Percentiles rank a stretch among this genome's conserved stretches.
Evolutionary conservation across 2,797 vertebrate species (phyloP).

Genomic region (Pogonophryne albipinna): DNA sequence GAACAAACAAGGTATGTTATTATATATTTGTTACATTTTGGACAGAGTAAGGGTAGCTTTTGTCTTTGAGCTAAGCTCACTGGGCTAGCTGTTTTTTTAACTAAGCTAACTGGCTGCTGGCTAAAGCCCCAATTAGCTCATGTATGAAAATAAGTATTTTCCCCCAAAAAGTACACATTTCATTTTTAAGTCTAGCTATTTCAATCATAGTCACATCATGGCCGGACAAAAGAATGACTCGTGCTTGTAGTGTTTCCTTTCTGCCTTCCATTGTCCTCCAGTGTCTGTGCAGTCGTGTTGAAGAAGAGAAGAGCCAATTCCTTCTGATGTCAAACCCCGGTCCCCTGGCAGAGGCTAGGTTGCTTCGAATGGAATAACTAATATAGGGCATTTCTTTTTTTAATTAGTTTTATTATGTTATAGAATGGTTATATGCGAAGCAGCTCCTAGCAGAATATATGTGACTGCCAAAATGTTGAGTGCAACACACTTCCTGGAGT

Average conservation of each 20-base stretch:
- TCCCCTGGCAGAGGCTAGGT: background rate
- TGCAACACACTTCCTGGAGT: constrained; percentile 28
- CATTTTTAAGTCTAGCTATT: background rate
- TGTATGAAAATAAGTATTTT: background rate
- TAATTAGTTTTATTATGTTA: constrained; percentile 35
- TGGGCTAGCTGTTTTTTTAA: background rate
- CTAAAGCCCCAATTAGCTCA: too few relatives aligned
- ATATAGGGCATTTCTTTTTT: constrained; percentile 53
- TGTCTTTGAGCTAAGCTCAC: too few relatives aligned
- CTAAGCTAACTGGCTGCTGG: background rate
- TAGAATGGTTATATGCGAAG: constrained; percentile 42
- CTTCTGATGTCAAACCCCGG: background rate
- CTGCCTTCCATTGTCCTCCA: constrained; percentile 32
- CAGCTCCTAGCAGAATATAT: constrained; percentile 38
- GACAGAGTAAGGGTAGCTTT: background rate
- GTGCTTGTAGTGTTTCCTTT: constrained; percentile 1
- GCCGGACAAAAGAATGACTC: background rate
- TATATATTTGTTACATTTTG: background rate
- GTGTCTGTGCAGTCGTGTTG: constrained; percentile 14
- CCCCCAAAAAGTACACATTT: background rate
- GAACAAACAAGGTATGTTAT: background rate
- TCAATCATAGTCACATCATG: background rate
- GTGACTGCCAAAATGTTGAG: constrained; percentile 53
- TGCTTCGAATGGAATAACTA: constrained; percentile 20
- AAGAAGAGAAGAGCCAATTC: constrained; percentile 8